phyloP scores from a whole-genome alignment of 2,113 vertebrate species.

The Neopipo cinnamomea region DNA sequence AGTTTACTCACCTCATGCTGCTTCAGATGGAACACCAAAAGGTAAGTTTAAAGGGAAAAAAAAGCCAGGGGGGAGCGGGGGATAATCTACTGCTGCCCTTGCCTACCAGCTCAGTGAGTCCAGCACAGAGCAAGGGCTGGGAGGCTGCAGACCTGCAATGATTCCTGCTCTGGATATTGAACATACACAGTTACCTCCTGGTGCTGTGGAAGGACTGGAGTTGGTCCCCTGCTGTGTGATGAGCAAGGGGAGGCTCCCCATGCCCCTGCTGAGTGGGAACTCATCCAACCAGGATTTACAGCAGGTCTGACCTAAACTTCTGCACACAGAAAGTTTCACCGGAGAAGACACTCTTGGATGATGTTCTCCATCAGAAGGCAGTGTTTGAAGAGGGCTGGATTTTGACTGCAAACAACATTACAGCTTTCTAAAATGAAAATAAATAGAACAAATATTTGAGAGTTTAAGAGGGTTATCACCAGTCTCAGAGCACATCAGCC shows the following conservation, averaged over 20 bases:
- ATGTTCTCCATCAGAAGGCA: background rate
- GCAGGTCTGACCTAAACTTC: background rate
- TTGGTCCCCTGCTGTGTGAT: background rate
- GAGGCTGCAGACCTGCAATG: background rate
- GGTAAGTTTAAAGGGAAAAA: constrained; percentile 36
- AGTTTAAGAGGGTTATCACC: background rate
- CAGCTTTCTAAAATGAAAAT: background rate
- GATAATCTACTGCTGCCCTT: constrained; percentile 16
- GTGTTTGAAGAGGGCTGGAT: background rate
- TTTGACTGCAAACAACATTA: background rate
- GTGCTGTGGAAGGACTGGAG: background rate
- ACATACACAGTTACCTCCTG: background rate
- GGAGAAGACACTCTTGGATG: background rate
- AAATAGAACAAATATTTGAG: background rate
- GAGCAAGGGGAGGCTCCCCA: background rate
- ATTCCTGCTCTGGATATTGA: background rate
- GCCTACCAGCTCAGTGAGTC: background rate
- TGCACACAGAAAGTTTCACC: rapidly evolving
- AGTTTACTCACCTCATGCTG: constrained; percentile 67
- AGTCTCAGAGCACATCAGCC: background rate
- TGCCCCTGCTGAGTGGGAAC: background rate
- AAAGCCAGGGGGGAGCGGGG: background rate
- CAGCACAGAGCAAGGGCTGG: background rate
- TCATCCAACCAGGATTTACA: background rate
- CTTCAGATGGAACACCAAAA: constrained; percentile 56